Conservation (phyloP, 1,140 invertebrate genomes). For the Venustaconcha ellipsiformis region DNA sequence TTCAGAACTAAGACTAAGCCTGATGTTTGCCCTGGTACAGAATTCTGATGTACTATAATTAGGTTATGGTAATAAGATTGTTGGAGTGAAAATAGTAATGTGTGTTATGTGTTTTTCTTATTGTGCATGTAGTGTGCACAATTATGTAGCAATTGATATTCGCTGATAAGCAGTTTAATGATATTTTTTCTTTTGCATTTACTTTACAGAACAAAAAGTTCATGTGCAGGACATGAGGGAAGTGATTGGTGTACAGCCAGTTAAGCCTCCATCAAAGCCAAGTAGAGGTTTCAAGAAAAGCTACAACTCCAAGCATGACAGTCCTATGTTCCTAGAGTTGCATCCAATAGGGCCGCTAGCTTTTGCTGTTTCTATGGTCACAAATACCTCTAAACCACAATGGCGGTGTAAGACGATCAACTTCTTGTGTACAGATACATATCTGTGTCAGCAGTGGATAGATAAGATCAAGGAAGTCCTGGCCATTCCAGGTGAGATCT, state of each 20-base stretch:
- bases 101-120: too few species aligned
- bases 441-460: constrained; percentile 50
- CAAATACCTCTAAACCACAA: constrained; percentile 36
- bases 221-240: constrained; percentile 12
- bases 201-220: too few species aligned
- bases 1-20: too few species aligned
- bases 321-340: constrained; percentile 41
- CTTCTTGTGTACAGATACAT: constrained; percentile 49
- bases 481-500: constrained; percentile 36
- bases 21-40: too few species aligned
- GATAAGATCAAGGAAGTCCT: constrained; percentile 44
- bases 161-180: too few species aligned
- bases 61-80: too few species aligned
- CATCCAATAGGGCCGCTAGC: constrained; percentile 32
- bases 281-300: constrained; percentile 2
- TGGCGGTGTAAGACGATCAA: constrained; percentile 46
- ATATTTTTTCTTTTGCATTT: too few species aligned
- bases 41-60: too few species aligned
- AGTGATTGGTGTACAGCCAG: constrained; percentile 25
- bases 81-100: too few species aligned
- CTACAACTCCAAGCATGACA: constrained; percentile 18
- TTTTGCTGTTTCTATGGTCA: constrained; percentile 45
- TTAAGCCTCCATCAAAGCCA: constrained; percentile 26
- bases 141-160: too few species aligned
- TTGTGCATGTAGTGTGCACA: too few species aligned